A percentile compares a stretch with the other conserved stretches of the same genome.
Evolutionary conservation across 2,797 vertebrate species (phyloP).

Genomic region (Parauchenoglanis punctatus): DNA sequence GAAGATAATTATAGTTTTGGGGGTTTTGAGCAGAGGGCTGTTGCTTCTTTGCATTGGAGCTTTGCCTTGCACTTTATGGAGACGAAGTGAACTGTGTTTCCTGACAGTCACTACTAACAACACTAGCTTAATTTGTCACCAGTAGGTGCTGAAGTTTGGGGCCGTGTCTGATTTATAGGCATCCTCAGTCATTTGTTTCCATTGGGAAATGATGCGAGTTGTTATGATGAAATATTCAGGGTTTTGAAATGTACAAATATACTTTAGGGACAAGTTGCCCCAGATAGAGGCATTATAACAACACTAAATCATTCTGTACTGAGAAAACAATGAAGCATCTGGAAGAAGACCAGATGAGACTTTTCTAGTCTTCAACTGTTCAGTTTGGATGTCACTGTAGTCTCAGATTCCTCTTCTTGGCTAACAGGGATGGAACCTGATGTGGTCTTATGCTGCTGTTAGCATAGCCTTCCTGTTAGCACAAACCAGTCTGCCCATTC

Average conservation of each 20-base stretch:
- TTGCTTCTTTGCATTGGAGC: constrained; percentile 9
- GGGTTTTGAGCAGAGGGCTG: not conserved
- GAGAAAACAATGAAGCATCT: constrained; percentile 2
- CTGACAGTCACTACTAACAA: constrained; percentile 20
- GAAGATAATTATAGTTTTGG: not conserved
- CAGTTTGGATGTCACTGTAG: not conserved
- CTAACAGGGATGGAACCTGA: not conserved
- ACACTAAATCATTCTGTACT: constrained; percentile 35
- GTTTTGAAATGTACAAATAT: constrained; percentile 41
- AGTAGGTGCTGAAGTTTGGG: constrained; percentile 32
- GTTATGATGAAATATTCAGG: constrained; percentile 59
- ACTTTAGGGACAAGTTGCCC: constrained; percentile 56
- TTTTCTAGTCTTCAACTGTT: not conserved
- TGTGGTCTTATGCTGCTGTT: not conserved
- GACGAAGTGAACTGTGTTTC: not conserved
- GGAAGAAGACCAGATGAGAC: not conserved
- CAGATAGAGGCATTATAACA: constrained; percentile 58
- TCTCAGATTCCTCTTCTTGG: not conserved
- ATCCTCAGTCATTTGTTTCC: constrained; percentile 56
- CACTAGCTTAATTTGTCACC: constrained; percentile 16
- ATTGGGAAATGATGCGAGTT: constrained; percentile 50
- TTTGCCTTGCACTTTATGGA: constrained; percentile 9
- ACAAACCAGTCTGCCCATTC: not conserved
- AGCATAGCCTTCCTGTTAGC: not conserved
- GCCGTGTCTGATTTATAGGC: constrained; percentile 33